phyloP scores from a whole-genome alignment of 2,888 invertebrate species.

The Exephanes ischioxanthus region DNA sequence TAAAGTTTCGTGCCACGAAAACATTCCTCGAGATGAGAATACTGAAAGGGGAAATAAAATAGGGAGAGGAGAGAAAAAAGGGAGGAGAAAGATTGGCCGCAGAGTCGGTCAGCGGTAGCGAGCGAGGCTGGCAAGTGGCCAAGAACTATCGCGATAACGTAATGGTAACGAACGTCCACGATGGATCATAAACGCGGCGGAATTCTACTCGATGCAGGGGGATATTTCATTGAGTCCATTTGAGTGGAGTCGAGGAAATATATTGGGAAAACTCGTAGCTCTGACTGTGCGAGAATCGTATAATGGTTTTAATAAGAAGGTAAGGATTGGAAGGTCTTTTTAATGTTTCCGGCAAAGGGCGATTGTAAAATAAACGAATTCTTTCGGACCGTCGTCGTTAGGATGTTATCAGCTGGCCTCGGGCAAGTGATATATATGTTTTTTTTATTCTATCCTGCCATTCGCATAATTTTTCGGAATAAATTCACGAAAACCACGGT shows the following conservation, averaged over 20 bases:
- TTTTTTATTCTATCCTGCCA: no score
- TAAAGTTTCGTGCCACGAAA: constrained; percentile 43
- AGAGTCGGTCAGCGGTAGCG: constrained; percentile 25
- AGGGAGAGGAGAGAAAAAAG: background rate
- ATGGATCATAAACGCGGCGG: constrained; percentile 33
- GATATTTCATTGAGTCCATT: background rate
- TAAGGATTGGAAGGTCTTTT: no score
- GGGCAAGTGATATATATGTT: no score
- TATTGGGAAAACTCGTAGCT: background rate
- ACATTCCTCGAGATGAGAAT: constrained; percentile 49
- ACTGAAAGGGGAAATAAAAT: constrained; percentile 30
- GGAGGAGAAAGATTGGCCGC: constrained; percentile 12
- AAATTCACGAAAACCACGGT: no score
- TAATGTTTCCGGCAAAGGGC: no score
- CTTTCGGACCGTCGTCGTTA: background rate
- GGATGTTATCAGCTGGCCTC: no score
- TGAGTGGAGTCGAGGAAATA: background rate
- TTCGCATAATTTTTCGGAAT: no score
- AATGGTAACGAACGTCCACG: constrained; percentile 41
- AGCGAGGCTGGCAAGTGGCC: constrained; percentile 47
- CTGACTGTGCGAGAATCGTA: background rate
- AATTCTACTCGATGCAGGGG: constrained; percentile 8
- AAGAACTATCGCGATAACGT: constrained; percentile 53
- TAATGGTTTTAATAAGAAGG: no score
- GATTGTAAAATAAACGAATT: background rate